Evolutionary conservation across 2,797 vertebrate genomes (phyloP), one percentile per base, ranked within the genome.

Genomic region (Parauchenoglanis ngamensis): DNA sequence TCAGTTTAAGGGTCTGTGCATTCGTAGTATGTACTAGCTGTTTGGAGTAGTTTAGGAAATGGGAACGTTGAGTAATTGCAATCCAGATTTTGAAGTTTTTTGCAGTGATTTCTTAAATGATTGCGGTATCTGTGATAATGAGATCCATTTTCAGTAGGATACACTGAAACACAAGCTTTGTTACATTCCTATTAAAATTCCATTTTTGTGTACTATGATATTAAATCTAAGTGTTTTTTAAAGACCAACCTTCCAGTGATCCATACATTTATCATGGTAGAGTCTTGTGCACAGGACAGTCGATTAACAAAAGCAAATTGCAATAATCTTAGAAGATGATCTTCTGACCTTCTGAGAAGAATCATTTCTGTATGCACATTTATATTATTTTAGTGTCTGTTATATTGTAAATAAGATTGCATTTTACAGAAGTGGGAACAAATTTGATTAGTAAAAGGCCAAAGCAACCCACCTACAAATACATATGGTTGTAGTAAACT

Each of bases 41-140:
- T 76, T 80, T 78, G 49, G 28, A 56, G 84, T 68, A 72, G 61
- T 79, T 85, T 35, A 70, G 82, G 49, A 19, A 56, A 44, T 35
- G 63, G 63, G 19, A 23, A 46, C 17, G 31, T n/a, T 77, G 80
- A 67, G 49, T 46, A 70, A 84, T 49, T 59, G 75, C 44, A 61
- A 54, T 61, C 28, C 40, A 84, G 79, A 61, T 77, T 59, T 25
- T 52, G 4, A 83, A 59, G 21, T 31, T 31, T n/a, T 70, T 72
- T 78, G 73, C n/a, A 49, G 28, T 57, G 35, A 68, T 65, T 44
- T 84, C 25, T 35, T 59, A 57, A 78, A 78, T 44, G 23, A 87
- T 25, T 75, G 7, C 21, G 0, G 56, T 40, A 31, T 75, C 28
- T 21, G 46, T 54, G 68, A 83, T 67, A 28, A n/a, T 52, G 82